phyloP scores from a whole-genome alignment of 2,888 invertebrate genomes.

The Macroteleia sp. region DNA sequence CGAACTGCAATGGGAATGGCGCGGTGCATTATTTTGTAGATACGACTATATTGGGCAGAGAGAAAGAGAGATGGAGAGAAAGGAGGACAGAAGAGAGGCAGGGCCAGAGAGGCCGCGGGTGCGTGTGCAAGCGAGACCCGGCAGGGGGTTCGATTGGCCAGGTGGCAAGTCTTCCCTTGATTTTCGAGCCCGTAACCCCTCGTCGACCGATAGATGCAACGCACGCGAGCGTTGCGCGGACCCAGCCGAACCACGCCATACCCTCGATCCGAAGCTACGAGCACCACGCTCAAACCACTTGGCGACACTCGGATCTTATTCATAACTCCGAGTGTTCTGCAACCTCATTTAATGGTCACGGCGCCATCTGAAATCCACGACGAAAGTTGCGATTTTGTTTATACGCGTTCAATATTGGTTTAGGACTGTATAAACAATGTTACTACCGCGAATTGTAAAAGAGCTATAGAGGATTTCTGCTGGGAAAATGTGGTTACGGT shows the following conservation, averaged over 20 bases:
- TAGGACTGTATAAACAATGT: too few species aligned
- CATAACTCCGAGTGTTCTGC: not conserved
- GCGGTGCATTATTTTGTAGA: conserved; percentile 73
- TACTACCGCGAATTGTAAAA: too few species aligned
- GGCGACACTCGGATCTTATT: not conserved
- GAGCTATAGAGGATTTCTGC: too few species aligned
- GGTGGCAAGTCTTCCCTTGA: conserved; percentile 77
- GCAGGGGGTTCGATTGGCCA: conserved; percentile 73
- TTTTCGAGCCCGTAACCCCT: conserved; percentile 76
- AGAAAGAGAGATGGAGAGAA: too few species aligned
- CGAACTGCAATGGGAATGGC: conserved; percentile 71
- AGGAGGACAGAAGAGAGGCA: too few species aligned
- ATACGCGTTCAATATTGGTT: too few species aligned
- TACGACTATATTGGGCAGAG: conserved; percentile 53
- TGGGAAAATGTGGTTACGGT: too few species aligned
- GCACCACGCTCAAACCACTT: conserved; percentile 4
- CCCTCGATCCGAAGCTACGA: not conserved
- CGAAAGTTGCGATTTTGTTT: too few species aligned
- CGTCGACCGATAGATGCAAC: conserved; percentile 35
- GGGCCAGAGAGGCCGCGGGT: conserved; percentile 24
- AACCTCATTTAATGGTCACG: too few species aligned
- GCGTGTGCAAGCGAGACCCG: conserved; percentile 18
- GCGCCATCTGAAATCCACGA: too few species aligned
- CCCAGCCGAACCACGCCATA: conserved; percentile 19
- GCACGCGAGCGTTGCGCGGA: conserved; percentile 36